Conservation (phyloP, 2,888 invertebrate genomes). For the Agonopterix heracliana region DNA sequence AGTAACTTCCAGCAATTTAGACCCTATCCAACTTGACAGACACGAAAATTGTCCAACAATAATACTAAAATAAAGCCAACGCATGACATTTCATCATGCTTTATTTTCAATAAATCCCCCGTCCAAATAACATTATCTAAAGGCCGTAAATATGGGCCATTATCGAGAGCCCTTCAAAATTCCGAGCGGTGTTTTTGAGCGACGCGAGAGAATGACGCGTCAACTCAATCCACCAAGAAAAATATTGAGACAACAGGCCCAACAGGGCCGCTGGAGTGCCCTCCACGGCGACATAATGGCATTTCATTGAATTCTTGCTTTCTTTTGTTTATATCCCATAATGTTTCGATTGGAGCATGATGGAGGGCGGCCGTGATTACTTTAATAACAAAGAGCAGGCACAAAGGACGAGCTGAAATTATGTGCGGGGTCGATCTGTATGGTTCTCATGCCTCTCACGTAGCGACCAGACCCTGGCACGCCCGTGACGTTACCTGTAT, state of each 20-base stretch:
- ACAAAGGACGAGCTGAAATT: constrained; percentile 71
- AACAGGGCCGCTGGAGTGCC: constrained; percentile 40
- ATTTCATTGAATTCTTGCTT: constrained; percentile 73
- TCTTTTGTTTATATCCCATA: constrained; percentile 76
- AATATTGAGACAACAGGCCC: constrained; percentile 72
- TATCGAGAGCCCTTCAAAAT: constrained; percentile 70
- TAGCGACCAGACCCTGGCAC: constrained; percentile 33
- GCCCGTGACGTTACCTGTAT: constrained; percentile 53
- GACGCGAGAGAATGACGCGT: constrained; percentile 65
- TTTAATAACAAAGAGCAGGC: constrained; percentile 71
- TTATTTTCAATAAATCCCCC: constrained; percentile 55
- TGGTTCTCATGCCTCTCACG: constrained; percentile 70
- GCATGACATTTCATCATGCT: constrained; percentile 48
- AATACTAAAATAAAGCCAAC: background rate
- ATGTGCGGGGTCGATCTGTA: constrained; percentile 59
- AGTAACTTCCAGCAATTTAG: too few relatives aligned
- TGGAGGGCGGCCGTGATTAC: constrained; percentile 72
- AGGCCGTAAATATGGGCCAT: constrained; percentile 72
- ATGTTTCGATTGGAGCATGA: constrained; percentile 72
- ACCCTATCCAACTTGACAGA: too few relatives aligned
- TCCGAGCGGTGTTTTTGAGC: constrained; percentile 67
- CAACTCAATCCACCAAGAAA: constrained; percentile 69
- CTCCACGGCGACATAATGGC: constrained; percentile 71
- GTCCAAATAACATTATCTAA: constrained; percentile 68
- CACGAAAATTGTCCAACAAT: too few relatives aligned